phyloP scores from a whole-genome alignment of 2,888 invertebrate species.

The Philereme vetulata region DNA sequence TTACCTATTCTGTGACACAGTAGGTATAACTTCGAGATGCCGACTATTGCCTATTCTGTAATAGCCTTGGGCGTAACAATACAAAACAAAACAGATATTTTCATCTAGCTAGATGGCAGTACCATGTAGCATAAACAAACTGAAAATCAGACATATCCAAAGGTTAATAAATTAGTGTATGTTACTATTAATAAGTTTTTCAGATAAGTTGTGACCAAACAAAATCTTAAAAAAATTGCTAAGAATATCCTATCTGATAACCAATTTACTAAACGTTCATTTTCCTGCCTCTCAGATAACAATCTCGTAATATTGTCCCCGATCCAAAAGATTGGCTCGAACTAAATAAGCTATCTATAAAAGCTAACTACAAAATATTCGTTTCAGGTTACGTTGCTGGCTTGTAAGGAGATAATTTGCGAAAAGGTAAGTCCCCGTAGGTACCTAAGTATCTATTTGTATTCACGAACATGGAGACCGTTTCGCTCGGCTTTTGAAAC shows the following conservation, averaged over 20 bases:
- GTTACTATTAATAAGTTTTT: not conserved
- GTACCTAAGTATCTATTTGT: conserved; percentile 64
- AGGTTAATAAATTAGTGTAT: too few species aligned
- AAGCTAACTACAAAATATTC: conserved; percentile 55
- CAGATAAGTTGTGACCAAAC: conserved; percentile 17
- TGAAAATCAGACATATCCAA: too few species aligned
- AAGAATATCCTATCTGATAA: conserved; percentile 29
- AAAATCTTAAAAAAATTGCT: conserved; percentile 13
- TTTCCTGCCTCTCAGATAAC: conserved; percentile 39
- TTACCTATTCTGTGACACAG: too few species aligned
- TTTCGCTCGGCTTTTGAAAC: conserved; percentile 37
- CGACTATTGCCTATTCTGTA: too few species aligned
- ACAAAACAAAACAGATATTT: too few species aligned
- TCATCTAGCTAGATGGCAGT: too few species aligned
- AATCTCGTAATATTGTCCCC: conserved; percentile 44
- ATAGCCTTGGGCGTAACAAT: too few species aligned
- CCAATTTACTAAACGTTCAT: conserved; percentile 41
- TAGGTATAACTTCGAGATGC: too few species aligned
- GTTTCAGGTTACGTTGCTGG: conserved; percentile 73
- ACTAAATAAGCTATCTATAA: conserved; percentile 58
- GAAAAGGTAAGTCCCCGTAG: conserved; percentile 67
- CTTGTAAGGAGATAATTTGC: conserved; percentile 74
- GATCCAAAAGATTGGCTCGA: conserved; percentile 48
- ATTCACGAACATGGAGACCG: conserved; percentile 59
- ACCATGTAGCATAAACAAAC: too few species aligned